A percentile compares a stretch with the other conserved stretches of the same genome.
Evolutionary conservation across 2,888 invertebrate genomes (phyloP).

Genomic region (Gymnoscelis rufifasciata): DNA sequence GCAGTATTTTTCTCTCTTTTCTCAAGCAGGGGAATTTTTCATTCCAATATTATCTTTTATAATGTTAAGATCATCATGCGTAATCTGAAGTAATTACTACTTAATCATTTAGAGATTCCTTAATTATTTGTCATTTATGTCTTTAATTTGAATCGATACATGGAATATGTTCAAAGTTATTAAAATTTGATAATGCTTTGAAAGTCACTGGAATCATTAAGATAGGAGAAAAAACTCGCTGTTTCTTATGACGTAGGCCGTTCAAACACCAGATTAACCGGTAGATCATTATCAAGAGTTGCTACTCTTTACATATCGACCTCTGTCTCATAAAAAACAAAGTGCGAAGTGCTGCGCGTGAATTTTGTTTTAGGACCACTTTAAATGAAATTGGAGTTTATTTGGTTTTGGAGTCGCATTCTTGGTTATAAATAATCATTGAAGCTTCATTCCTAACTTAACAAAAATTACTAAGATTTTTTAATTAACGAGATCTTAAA

Average conservation of each 20-base stretch:
- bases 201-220: background rate
- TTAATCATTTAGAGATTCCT: too few species aligned
- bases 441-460: too few species aligned
- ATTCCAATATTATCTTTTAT: too few species aligned
- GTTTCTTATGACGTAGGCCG: conserved; percentile 9
- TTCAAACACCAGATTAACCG: conserved; percentile 22
- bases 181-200: background rate
- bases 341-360: background rate
- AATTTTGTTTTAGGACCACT: background rate
- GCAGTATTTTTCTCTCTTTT: too few species aligned
- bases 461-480: too few species aligned
- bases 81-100: too few species aligned
- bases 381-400: background rate
- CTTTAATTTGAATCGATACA: too few species aligned
- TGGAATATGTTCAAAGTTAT: too few species aligned
- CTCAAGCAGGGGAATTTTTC: too few species aligned
- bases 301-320: conserved; percentile 26
- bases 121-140: too few species aligned
- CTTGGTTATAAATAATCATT: background rate
- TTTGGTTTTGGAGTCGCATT: background rate
- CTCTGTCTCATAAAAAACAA: conserved; percentile 8
- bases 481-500: too few species aligned
- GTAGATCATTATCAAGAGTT: conserved; percentile 31
- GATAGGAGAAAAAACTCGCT: background rate
- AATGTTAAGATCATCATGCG: too few species aligned